These are phyloP conservation scores for Anhinga rufa DNA, from an alignment of 2,113 vertebrate genomes.

Conservation along the genomic window DNA sequence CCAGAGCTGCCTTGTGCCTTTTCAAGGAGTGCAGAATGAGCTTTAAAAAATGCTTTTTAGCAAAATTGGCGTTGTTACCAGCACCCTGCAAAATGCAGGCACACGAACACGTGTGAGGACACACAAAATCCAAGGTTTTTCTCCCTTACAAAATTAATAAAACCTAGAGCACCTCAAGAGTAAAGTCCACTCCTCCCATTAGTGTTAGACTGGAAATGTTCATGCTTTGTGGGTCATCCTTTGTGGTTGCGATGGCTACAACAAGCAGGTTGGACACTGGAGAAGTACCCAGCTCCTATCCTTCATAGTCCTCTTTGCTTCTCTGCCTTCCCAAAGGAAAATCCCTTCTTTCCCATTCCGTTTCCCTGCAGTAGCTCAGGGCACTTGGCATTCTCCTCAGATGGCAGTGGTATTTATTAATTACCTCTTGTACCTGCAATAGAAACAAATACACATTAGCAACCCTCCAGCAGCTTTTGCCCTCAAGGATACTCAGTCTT, in stretches of 20 bases:
- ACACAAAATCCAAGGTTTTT: neutral
- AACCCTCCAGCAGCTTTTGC: neutral
- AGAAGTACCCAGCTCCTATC: neutral
- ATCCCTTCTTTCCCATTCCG: neutral
- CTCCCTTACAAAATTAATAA: neutral
- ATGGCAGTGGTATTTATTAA: neutral
- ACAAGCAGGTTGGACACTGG: neutral
- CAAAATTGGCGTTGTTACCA: neutral
- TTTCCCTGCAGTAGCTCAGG: neutral
- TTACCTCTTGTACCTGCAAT: neutral
- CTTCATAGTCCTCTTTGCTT: neutral
- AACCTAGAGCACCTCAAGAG: neutral
- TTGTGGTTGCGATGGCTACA: neutral
- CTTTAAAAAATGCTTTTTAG: neutral
- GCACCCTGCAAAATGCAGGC: neutral
- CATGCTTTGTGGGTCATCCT: neutral
- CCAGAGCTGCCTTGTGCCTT: neutral
- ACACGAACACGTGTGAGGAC: accelerated
- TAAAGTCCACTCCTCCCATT: neutral
- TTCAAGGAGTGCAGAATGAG: neutral
- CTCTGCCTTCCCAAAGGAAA: neutral
- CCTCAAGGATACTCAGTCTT: neutral
- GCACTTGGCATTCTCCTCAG: neutral
- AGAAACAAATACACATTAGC: neutral
- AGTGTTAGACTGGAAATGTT: neutral